Evolutionary conservation across 64 coral and sea anemone species (phyloP), one percentile per base, ranked within the genome.

Genomic region (Trachythela sp.): DNA sequence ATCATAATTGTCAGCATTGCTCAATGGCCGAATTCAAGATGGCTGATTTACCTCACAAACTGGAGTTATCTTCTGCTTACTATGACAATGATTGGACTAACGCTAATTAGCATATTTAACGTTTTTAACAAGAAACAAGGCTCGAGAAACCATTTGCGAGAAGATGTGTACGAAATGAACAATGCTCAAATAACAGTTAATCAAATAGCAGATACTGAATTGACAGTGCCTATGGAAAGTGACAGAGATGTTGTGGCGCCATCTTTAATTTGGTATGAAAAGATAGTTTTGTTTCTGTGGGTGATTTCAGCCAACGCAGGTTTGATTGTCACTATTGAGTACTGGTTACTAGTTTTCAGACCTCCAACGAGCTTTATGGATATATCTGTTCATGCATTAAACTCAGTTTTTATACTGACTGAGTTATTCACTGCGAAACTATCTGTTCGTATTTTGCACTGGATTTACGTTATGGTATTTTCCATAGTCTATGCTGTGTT

Each of bases 381-480:
- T 80, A 37, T 80, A 36, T 80, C 75, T 38, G 27, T 80, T 80
- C 75, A 80, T 37, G 75, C 75, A 34, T 80, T 80, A 18, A 80
- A 80, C 20, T 38, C 75, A 4, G 38, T 80, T n/a, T 17, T 80
- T 30, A 80, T 80, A 39, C 20, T 80, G 32, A 80, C 17, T 34
- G 75, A 80, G 20, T 37, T 80, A 36, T 39, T 80, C 37, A 35
- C 37, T 38, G 75, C 33, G 11, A 39, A 35, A 11, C 8, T 37
- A 36, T 30, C 75, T 17, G 75, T 80, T 15, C 32, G 38, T 80
- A 8, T 80, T 80, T 7, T 80, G 8, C 75, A 80, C 31, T 35
- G 33, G 3, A 30, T 80, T 35, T 80, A 80, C 34, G 75, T 80
- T 9, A 35, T 36, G 33, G 2, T 39, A 80, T 80, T 80, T 13